A percentile compares a stretch with the other conserved stretches of the same genome.
phyloP scores from a whole-genome alignment of 2,888 invertebrate species.

The Drosophila longiperda region DNA sequence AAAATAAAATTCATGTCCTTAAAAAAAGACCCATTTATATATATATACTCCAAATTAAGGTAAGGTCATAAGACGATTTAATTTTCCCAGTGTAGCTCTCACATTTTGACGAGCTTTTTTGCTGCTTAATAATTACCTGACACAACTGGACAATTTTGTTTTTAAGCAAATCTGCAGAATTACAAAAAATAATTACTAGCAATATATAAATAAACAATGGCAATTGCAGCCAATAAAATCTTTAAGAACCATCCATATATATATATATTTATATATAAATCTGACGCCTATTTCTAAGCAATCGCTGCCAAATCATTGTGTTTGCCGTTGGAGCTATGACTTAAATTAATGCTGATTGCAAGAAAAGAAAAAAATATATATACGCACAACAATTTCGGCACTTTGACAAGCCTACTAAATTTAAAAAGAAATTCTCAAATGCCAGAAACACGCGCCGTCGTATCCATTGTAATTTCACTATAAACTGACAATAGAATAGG shows the following conservation, averaged over 20 bases:
- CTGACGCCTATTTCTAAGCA: slow-evolving; percentile 5
- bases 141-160: background rate
- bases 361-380: slow-evolving; percentile 2
- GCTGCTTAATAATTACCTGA: background rate
- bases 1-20: background rate
- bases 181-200: background rate
- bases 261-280: background rate
- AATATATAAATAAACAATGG: background rate
- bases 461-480: slow-evolving; percentile 48
- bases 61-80: background rate
- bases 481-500: slow-evolving; percentile 45
- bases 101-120: background rate
- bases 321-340: slow-evolving; percentile 56
- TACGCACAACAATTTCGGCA: slow-evolving; percentile 50
- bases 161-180: background rate
- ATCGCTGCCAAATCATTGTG: slow-evolving; percentile 55
- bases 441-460: slow-evolving; percentile 36
- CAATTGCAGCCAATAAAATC: background rate
- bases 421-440: slow-evolving; percentile 23
- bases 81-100: background rate
- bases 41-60: background rate
- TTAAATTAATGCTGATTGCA: slow-evolving; percentile 69
- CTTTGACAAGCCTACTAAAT: slow-evolving; percentile 9
- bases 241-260: background rate
- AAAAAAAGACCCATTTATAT: background rate